Conservation (phyloP, 2,797 vertebrate species). For the Bucorvus abyssinicus region DNA sequence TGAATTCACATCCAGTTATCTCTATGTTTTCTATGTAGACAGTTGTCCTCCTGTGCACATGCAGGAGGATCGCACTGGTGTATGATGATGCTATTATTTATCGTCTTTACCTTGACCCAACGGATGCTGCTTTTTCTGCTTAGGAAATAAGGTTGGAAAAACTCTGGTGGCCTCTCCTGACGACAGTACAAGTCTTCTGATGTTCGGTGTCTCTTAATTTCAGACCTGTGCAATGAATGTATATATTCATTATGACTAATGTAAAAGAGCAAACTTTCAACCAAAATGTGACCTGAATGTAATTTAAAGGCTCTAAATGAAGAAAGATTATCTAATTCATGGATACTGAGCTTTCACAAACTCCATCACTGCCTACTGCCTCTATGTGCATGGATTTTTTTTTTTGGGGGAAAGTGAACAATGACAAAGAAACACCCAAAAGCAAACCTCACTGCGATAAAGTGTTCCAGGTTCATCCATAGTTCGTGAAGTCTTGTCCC, state of each 20-base stretch:
- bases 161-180: background rate
- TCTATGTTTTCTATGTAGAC: background rate
- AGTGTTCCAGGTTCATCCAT: background rate
- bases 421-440: rapidly evolving
- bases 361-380: background rate
- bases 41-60: background rate
- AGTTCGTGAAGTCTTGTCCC: background rate
- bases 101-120: background rate
- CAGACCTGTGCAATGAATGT: background rate
- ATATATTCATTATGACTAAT: background rate
- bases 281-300: background rate
- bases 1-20: background rate
- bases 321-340: background rate
- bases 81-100: background rate
- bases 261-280: background rate
- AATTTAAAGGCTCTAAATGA: background rate
- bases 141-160: background rate
- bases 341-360: background rate
- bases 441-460: background rate
- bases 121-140: background rate
- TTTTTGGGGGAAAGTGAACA: too few species aligned
- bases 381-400: rapidly evolving
- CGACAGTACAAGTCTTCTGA: background rate
- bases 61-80: background rate
- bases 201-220: background rate